Percentiles rank a stretch among this genome's conserved stretches.
phyloP scores from a whole-genome alignment of 1,140 invertebrate genomes.

The Wasmannia auropunctata region DNA sequence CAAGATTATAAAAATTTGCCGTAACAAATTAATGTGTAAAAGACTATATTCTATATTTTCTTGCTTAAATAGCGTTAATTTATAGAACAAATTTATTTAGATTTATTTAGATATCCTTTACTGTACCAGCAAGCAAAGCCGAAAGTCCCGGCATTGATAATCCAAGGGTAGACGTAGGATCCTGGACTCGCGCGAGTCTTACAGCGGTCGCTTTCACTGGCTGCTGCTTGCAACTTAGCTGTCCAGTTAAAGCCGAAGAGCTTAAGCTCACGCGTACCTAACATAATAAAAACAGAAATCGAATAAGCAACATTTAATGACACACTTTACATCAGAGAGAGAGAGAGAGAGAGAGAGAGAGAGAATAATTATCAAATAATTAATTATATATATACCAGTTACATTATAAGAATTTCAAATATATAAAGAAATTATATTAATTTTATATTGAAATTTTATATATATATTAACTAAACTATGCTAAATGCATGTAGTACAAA shows the following conservation, averaged over 20 bases:
- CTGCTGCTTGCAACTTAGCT: constrained; percentile 81
- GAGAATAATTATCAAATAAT: not conserved
- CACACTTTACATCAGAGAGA: not conserved
- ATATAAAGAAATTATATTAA: not conserved
- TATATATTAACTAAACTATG: not conserved
- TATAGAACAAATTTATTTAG: no score
- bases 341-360: no score
- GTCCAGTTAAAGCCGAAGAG: constrained; percentile 79
- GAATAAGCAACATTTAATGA: not conserved
- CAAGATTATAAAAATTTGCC: not conserved
- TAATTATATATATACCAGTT: not conserved
- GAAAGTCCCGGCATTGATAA: constrained; percentile 86
- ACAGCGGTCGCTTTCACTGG: constrained; percentile 83
- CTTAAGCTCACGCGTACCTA: constrained; percentile 82
- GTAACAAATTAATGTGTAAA: not conserved
- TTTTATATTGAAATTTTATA: not conserved
- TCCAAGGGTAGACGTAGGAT: constrained; percentile 83
- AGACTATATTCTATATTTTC: not conserved
- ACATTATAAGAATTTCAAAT: not conserved
- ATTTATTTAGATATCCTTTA: no score
- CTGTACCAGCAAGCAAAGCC: constrained; percentile 84
- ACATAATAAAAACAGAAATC: constrained; percentile 56
- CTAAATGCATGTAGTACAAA: not conserved
- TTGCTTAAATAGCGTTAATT: not conserved
- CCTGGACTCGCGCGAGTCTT: constrained; percentile 82